Base-by-base conservation (phyloP, 1,140 invertebrate species). In the Apolygus lucorum region DNA sequence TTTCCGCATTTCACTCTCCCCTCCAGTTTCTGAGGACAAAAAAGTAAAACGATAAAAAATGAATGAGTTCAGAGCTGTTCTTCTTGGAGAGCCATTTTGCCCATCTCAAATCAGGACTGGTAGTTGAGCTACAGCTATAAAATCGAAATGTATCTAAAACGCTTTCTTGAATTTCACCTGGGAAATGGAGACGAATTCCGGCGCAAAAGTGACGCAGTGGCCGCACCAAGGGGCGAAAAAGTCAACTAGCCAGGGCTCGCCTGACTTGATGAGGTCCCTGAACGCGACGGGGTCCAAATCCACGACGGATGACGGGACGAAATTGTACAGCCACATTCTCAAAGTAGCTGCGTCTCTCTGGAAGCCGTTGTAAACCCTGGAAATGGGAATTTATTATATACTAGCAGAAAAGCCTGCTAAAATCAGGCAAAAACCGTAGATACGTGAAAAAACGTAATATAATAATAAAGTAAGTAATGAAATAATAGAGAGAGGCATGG, bases 201-300 rank as follows among this genome's bases (percentile, higher is more conserved):
- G 88, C 72, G 86, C 85, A 78, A 90, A 87, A 49, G 81, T 78
- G 74, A 85, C 83, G 75, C 88, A 90, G 75, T 86, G 87, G 14
- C 84, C 84, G 78, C 88, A 90, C 87, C 88, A 90, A 0, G 88
- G 87, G 2, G 87, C 86, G 78, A 84, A 90, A 77, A 87, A 91
- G 77, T 90, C 87, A 17, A 91, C 78, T 17, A 90, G 71, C 86
- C 87, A 89, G 75, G 73, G 14, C 63, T 74, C 69, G 77, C 67
- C 62, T 14, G 64, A 78, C 0, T 72, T 63, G n/a, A 81, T 63
- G 11, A 82, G 73, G 8, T 76, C 42, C 52, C 72, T 54, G 67
- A 78, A 79, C 28, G 70, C 74, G n/a, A 73, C 66, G 28, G 54
- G 72, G 63, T 72, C 75, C 11, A 81, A 70, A 25, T 75, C 74